phyloP scores from a whole-genome alignment of 2,888 invertebrate genomes.

The Bruchidius siliquastri region DNA sequence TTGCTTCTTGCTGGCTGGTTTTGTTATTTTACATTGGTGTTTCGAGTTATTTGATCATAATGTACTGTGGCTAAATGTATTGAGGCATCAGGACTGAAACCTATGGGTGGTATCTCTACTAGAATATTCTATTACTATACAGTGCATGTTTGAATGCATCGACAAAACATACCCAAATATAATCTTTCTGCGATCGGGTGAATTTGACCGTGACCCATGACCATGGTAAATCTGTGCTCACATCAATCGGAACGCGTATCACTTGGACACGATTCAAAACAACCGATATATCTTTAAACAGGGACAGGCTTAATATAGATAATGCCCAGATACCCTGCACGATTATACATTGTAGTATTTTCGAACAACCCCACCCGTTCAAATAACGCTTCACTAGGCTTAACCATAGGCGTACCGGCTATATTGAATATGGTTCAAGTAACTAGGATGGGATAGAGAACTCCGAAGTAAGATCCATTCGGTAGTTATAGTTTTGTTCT shows the following conservation, averaged over 20 bases:
- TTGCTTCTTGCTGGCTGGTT: too few relatives aligned
- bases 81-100: too few relatives aligned
- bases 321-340: slow-evolving; percentile 20
- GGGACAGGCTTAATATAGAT: slow-evolving; percentile 17
- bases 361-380: slow-evolving; percentile 30
- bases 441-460: too few relatives aligned
- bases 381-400: slow-evolving; percentile 33
- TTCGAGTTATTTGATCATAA: too few relatives aligned
- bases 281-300: slow-evolving; percentile 12
- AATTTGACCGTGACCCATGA: neutral
- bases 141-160: too few relatives aligned
- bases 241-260: neutral
- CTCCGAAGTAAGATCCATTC: too few relatives aligned
- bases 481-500: too few relatives aligned
- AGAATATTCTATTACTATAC: too few relatives aligned
- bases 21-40: too few relatives aligned
- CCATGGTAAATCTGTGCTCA: neutral
- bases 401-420: slow-evolving; percentile 7
- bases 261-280: neutral
- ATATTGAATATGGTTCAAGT: neutral
- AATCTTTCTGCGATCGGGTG: neutral
- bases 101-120: too few relatives aligned
- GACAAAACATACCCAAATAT: neutral
- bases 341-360: slow-evolving; percentile 21
- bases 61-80: too few relatives aligned